These are phyloP conservation scores for Arrhopalites spinosus DNA, from an alignment of 2,888 invertebrate species.

Conservation along the genomic window DNA sequence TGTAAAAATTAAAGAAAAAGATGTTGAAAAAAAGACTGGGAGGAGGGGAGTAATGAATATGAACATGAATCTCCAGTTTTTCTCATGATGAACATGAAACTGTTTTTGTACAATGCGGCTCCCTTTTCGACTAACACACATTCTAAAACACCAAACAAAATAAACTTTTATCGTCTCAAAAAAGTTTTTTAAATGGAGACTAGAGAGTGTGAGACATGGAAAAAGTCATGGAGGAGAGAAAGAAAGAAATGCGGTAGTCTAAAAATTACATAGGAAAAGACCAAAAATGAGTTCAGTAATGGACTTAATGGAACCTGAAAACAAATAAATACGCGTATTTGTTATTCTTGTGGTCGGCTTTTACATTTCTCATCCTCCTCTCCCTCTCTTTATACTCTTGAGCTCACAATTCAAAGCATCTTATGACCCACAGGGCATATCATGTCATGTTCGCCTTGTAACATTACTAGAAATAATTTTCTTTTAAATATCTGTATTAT, in stretches of 20 bases:
- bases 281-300: background rate
- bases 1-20: no score
- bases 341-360: conserved; percentile 21
- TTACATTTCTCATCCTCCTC: background rate
- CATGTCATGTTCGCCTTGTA: no score
- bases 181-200: background rate
- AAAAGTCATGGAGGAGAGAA: no score
- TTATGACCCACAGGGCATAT: no score
- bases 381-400: no score
- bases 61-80: no score
- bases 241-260: background rate
- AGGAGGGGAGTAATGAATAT: no score
- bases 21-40: no score
- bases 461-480: no score
- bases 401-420: no score
- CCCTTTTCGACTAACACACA: background rate
- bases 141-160: background rate
- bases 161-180: background rate
- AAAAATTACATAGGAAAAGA: background rate
- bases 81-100: no score
- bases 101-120: background rate
- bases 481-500: no score
- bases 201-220: background rate
- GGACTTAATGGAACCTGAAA: conserved; percentile 21
- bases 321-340: conserved; percentile 18